Percentiles rank a stretch among this genome's conserved stretches.
Conservation (phyloP, 2,113 vertebrate species). For the Rostratula benghalensis region DNA sequence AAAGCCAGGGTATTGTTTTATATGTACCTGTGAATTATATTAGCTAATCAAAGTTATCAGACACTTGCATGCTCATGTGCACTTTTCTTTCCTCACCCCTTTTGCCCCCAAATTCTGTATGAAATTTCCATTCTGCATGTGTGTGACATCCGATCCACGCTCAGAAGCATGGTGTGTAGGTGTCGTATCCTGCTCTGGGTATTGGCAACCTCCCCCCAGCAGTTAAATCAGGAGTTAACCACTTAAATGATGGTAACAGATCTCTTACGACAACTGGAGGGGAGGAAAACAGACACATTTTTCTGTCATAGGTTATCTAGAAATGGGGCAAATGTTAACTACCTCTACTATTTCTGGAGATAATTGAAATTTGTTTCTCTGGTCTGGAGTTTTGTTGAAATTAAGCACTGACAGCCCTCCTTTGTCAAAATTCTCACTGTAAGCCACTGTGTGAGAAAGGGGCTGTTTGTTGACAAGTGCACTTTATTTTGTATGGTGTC, state of each 20-base stretch:
- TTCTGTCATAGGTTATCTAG: not conserved
- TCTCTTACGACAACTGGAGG: not conserved
- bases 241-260: not conserved
- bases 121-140: not conserved
- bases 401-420: not conserved
- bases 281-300: not conserved
- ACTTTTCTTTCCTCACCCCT: not conserved
- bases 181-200: not conserved
- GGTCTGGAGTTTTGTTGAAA: not conserved
- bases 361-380: not conserved
- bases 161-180: not conserved
- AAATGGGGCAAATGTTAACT: not conserved
- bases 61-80: rapidly evolving
- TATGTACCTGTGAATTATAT: not conserved
- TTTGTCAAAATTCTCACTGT: not conserved
- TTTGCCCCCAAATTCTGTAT: not conserved
- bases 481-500: not conserved
- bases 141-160: not conserved
- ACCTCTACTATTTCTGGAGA: not conserved
- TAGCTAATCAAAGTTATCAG: not conserved
- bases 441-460: not conserved
- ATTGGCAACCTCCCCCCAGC: not conserved
- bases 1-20: not conserved
- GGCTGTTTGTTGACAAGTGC: not conserved
- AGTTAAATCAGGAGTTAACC: not conserved